Conservation (phyloP, 2,113 vertebrate genomes). For the Cardinalis cardinalis region DNA sequence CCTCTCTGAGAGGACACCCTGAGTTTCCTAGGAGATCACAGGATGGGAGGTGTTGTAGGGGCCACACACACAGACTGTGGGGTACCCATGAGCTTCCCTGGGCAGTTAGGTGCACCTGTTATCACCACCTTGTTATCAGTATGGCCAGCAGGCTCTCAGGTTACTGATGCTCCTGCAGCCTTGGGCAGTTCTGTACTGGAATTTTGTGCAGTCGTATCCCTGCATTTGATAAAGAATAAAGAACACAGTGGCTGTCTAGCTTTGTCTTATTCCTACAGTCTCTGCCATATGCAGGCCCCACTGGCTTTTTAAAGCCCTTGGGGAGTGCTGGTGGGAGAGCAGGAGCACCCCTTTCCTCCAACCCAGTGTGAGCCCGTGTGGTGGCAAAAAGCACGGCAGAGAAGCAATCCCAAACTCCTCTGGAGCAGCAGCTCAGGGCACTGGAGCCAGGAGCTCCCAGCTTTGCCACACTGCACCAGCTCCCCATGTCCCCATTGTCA, state of each 20-base stretch:
- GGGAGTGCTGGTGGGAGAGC: background rate
- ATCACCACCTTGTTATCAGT: background rate
- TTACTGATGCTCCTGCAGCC: background rate
- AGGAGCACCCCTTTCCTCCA: background rate
- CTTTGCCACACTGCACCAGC: background rate
- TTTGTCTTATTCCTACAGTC: background rate
- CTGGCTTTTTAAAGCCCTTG: background rate
- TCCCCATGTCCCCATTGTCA: background rate
- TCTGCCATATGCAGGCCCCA: fast-evolving
- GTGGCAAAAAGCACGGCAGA: background rate
- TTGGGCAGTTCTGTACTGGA: background rate
- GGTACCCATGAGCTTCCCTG: fast-evolving
- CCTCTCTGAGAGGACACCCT: fast-evolving
- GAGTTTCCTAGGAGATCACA: fast-evolving
- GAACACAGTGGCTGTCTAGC: fast-evolving
- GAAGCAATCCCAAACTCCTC: background rate
- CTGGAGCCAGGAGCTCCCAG: background rate
- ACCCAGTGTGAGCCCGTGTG: fast-evolving
- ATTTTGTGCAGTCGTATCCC: background rate
- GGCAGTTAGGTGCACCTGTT: background rate
- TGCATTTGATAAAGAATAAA: background rate
- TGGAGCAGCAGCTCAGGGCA: background rate
- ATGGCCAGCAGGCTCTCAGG: background rate
- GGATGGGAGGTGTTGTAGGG: background rate
- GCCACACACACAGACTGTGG: fast-evolving